These are phyloP conservation scores for Osmoderma eremita DNA, from an alignment of 2,888 invertebrate species.

Conservation along the genomic window DNA sequence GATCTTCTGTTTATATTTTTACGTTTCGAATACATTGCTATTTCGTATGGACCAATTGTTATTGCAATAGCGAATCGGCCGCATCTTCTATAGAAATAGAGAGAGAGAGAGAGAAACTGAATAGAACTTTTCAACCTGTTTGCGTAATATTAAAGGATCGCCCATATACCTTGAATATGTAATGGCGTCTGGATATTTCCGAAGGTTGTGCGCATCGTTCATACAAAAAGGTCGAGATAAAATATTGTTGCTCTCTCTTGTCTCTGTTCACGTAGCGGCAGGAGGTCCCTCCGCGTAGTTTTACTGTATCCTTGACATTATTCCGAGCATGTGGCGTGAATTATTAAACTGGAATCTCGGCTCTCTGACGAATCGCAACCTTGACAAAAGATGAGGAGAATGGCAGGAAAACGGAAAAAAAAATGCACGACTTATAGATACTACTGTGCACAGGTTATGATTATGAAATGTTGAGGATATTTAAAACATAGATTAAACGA, in stretches of 20 bases:
- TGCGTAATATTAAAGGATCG: slow-evolving; percentile 17
- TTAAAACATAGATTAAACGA: too few species aligned
- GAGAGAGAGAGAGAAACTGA: neutral
- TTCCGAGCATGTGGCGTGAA: slow-evolving; percentile 32
- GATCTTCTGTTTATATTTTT: too few species aligned
- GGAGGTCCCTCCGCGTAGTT: slow-evolving; percentile 13
- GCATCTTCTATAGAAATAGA: too few species aligned
- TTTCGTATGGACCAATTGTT: too few species aligned
- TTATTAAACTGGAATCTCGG: slow-evolving; percentile 30
- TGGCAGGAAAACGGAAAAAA: slow-evolving; percentile 13
- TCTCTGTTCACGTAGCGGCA: slow-evolving; percentile 22
- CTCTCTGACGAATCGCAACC: slow-evolving; percentile 34
- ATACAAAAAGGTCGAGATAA: slow-evolving; percentile 16
- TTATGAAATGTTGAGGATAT: too few species aligned
- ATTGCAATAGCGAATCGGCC: too few species aligned
- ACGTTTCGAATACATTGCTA: too few species aligned
- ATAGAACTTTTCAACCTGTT: neutral
- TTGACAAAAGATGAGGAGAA: slow-evolving; percentile 23
- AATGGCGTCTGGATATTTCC: slow-evolving; percentile 25
- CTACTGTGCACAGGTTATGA: too few species aligned
- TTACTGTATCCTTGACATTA: slow-evolving; percentile 34
- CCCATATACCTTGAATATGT: slow-evolving; percentile 14
- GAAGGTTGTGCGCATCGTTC: slow-evolving; percentile 23
- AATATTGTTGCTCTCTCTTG: slow-evolving; percentile 16
- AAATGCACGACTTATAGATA: too few species aligned